Evolutionary conservation across 1,140 invertebrate genomes (phyloP), one percentile per base, ranked within the genome.

Genomic region (Coenobita brevimanus): DNA sequence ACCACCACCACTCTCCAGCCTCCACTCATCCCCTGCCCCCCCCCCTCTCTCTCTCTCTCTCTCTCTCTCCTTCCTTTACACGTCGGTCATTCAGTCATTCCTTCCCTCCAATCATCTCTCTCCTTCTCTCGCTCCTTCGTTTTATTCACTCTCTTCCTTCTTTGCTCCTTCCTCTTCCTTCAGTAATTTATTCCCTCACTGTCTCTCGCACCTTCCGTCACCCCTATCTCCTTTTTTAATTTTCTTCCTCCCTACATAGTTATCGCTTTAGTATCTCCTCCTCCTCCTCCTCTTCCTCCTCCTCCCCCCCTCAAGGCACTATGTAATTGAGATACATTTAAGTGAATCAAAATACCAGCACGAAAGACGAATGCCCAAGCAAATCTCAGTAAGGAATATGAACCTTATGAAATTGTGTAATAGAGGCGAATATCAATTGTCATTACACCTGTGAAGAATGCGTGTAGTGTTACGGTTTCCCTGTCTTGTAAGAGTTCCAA

Each of bases 321-420:
- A 24, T 86, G 76, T 80, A 87, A 87, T 87, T 81, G 84, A 87
- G 84, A 87, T 79, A 87, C 84, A 87, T 87, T 80, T 80, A 87
- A 71, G 76, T 81, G 76, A 87, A 80, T 87, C 84, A 87, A 80
- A 81, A 87, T 81, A 87, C 84, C 6, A 10, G 76, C 1, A 6
- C 8, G 24, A 71, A 62, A n/a, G 76, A 64, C 76, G 76, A 24
- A 69, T 50, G 24, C 38, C 38, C 27, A 64, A 46, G 46, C 41
- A 36, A 76, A 27, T 4, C 15, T 17, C 6, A 13, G 15, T n/a
- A 24, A 30, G 33, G 3, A 30, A 60, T 62, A 24, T 15, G 17
- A n/a, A 4, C 82, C 17, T 15, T 64, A 24, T 85, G 50, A 4
- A 3, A 8, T 1, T 13, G 8, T 36, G 71, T 46, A 69, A 10